phyloP scores from a whole-genome alignment of 2,888 invertebrate species.

The Zele albiditarsus region DNA sequence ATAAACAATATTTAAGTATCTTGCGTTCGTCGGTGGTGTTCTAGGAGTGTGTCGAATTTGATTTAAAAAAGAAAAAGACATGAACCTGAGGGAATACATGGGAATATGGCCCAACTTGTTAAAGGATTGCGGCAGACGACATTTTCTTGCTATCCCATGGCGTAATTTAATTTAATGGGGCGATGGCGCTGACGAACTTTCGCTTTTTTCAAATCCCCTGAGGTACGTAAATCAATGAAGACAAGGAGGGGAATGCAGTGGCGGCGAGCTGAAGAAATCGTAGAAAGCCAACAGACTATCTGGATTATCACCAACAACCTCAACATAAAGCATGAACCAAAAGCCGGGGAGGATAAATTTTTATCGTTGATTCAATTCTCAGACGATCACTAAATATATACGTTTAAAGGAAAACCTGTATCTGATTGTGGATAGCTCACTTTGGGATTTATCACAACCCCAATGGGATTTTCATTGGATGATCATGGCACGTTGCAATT shows the following conservation, averaged over 20 bases:
- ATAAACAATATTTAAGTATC: too few species aligned
- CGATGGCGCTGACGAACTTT: conserved; percentile 55
- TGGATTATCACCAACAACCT: conserved; percentile 22
- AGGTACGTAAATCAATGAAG: conserved; percentile 37
- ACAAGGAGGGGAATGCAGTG: conserved; percentile 26
- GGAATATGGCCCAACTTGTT: conserved; percentile 37
- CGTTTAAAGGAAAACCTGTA: background rate
- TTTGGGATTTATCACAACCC: conserved; percentile 16
- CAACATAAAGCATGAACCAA: conserved; percentile 21
- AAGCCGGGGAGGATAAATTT: conserved; percentile 46
- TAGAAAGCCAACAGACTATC: conserved; percentile 29
- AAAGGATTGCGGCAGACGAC: conserved; percentile 47
- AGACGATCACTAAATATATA: conserved; percentile 32
- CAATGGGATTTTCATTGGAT: background rate
- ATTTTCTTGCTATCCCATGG: conserved; percentile 55
- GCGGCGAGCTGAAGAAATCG: conserved; percentile 5
- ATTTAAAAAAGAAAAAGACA: background rate
- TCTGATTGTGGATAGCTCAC: conserved; percentile 12
- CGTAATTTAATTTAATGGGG: conserved; percentile 60
- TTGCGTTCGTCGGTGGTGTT: too few species aligned
- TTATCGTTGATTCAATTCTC: conserved; percentile 46
- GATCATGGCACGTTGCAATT: background rate
- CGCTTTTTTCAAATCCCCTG: conserved; percentile 54
- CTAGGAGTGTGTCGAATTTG: background rate
- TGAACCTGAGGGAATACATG: background rate